These are phyloP conservation scores for Metopolophium dirhodum DNA, from an alignment of 1,140 invertebrate genomes.

Conservation along the genomic window DNA sequence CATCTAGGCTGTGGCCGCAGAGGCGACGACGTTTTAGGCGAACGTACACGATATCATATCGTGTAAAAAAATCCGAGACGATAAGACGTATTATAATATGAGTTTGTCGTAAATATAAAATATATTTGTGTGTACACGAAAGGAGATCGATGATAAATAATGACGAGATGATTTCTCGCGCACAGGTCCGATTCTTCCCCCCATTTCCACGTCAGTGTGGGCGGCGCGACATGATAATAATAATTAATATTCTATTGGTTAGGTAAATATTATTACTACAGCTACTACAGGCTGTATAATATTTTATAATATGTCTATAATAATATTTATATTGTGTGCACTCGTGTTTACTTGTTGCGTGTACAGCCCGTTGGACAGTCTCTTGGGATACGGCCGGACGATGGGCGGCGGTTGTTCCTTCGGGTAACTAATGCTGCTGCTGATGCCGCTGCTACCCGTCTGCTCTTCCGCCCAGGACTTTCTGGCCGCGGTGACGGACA, in stretches of 20 bases:
- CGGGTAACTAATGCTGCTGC: conserved; percentile 67
- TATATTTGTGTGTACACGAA: neutral
- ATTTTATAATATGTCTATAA: too few species aligned
- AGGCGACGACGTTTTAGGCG: neutral
- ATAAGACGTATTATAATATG: neutral
- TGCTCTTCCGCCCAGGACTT: conserved; percentile 74
- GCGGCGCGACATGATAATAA: neutral
- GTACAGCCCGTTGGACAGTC: conserved; percentile 69
- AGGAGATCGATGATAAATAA: neutral
- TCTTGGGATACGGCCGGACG: conserved; percentile 73
- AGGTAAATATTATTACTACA: neutral
- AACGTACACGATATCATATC: neutral
- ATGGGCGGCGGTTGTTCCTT: conserved; percentile 74
- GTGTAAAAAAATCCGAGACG: neutral
- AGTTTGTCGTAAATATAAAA: neutral
- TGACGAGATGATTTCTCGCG: neutral
- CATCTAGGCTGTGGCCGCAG: neutral
- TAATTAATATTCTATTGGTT: neutral
- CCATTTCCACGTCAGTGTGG: neutral
- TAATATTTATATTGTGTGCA: neutral
- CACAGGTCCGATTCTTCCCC: neutral
- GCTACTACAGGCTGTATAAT: neutral
- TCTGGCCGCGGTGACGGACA: conserved; percentile 67
- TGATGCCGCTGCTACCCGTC: conserved; percentile 61
- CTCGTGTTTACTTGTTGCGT: conserved; percentile 68